phyloP scores from a whole-genome alignment of 2,797 vertebrate species.

The Aselliscus stoliczkanus region DNA sequence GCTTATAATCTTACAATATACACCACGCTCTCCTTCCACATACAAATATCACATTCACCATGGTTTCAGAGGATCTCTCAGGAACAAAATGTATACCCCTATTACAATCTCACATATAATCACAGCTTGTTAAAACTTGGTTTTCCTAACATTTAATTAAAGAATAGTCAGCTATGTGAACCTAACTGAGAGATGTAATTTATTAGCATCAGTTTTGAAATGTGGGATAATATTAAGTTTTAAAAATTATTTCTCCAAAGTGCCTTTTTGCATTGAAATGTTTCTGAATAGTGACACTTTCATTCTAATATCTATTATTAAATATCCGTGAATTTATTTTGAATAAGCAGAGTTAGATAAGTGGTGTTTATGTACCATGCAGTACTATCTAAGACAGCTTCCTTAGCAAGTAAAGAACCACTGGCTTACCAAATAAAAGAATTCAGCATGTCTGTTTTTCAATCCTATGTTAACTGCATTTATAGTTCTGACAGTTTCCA shows the following conservation, averaged over 20 bases:
- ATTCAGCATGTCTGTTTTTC: background rate
- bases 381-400: background rate
- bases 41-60: background rate
- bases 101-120: background rate
- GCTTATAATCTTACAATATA: background rate
- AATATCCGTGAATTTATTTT: conserved; percentile 45
- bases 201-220: conserved; percentile 46
- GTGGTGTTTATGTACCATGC: background rate
- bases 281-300: conserved; percentile 31
- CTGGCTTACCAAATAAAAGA: background rate
- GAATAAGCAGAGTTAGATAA: conserved; percentile 27
- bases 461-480: background rate
- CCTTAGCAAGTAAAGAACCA: background rate
- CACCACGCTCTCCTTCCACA: background rate
- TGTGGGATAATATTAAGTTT: conserved; percentile 6
- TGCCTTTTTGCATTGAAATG: background rate
- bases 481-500: conserved; percentile 31
- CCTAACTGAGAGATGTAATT: conserved; percentile 16
- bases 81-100: background rate
- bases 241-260: conserved; percentile 40
- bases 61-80: background rate
- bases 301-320: conserved; percentile 59
- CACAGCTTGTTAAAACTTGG: background rate
- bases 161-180: background rate
- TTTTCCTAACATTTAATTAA: conserved; percentile 18